Evolutionary conservation across 2,888 invertebrate species (phyloP).

Genomic region (Dynastes tityus): DNA sequence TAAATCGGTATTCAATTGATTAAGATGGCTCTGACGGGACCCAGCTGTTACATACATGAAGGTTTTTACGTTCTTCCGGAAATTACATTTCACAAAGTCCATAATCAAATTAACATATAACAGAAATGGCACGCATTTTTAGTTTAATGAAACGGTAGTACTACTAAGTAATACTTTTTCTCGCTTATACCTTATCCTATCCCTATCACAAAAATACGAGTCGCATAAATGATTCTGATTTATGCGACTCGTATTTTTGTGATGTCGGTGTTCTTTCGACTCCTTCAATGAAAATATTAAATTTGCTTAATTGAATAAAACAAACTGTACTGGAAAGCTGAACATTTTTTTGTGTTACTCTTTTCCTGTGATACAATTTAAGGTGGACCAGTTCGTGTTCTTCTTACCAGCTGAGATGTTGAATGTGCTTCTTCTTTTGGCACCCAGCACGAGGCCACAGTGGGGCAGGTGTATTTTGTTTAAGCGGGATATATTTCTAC

Average conservation of each 20-base stretch:
- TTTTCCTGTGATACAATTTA: slow-evolving; percentile 45
- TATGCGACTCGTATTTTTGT: too few species aligned
- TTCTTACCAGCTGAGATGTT: slow-evolving; percentile 37
- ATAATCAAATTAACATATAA: too few species aligned
- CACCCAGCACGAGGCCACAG: slow-evolving; percentile 52
- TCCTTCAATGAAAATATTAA: slow-evolving; percentile 23
- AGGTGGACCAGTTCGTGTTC: slow-evolving; percentile 44
- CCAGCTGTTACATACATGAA: too few species aligned
- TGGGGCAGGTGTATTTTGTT: slow-evolving; percentile 49
- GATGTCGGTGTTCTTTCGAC: slow-evolving; percentile 8
- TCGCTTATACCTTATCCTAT: too few species aligned
- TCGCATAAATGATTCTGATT: too few species aligned
- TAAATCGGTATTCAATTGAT: too few species aligned
- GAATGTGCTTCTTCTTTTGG: slow-evolving; percentile 49
- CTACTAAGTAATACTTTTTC: too few species aligned
- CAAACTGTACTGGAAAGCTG: slow-evolving; percentile 8
- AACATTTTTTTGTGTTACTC: slow-evolving; percentile 28
- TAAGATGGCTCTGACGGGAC: too few species aligned
- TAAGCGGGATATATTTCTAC: slow-evolving; percentile 43
- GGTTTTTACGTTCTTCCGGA: too few species aligned
- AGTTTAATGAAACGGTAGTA: background rate
- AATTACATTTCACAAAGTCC: too few species aligned
- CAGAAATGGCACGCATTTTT: background rate
- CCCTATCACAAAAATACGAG: too few species aligned
- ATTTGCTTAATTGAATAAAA: slow-evolving; percentile 27